Conservation (phyloP, 2,888 invertebrate species). For the Anarsia innoxiella region DNA sequence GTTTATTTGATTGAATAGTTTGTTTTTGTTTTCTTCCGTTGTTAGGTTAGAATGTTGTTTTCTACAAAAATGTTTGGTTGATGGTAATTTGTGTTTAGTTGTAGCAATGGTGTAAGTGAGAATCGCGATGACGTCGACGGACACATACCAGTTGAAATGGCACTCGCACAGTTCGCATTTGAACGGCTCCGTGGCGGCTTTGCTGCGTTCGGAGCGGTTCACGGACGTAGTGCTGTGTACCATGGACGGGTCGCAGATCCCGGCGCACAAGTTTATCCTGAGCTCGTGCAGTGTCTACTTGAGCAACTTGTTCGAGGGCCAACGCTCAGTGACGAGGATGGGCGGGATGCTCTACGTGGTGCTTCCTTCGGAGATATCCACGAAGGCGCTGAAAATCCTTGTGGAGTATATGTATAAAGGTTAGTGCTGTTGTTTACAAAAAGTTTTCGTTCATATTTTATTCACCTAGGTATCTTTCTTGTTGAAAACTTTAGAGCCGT, state of each 20-base stretch:
- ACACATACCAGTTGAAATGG: constrained; percentile 93
- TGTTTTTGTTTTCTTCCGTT: no score
- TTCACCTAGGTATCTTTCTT: no score
- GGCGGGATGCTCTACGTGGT: constrained; percentile 80
- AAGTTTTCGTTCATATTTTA: no score
- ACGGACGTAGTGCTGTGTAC: constrained; percentile 89
- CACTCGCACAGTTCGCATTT: constrained; percentile 89
- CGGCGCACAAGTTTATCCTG: constrained; percentile 89
- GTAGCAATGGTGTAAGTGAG: background rate
- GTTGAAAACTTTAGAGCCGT: no score
- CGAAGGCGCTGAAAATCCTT: constrained; percentile 85
- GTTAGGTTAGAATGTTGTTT: no score
- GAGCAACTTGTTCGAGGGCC: constrained; percentile 61
- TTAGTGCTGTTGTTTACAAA: no score
- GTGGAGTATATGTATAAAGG: constrained; percentile 92
- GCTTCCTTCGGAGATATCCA: constrained; percentile 86
- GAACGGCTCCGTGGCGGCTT: constrained; percentile 86
- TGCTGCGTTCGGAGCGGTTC: constrained; percentile 86
- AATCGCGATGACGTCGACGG: constrained; percentile 68
- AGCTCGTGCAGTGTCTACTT: constrained; percentile 83
- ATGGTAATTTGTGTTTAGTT: no score
- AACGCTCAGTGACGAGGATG: constrained; percentile 59
- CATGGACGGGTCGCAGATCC: constrained; percentile 85
- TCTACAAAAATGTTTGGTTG: no score
- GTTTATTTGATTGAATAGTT: no score